Base-by-base conservation (phyloP, 92 coral and sea anemone genomes). In the Actinernus sp. region DNA sequence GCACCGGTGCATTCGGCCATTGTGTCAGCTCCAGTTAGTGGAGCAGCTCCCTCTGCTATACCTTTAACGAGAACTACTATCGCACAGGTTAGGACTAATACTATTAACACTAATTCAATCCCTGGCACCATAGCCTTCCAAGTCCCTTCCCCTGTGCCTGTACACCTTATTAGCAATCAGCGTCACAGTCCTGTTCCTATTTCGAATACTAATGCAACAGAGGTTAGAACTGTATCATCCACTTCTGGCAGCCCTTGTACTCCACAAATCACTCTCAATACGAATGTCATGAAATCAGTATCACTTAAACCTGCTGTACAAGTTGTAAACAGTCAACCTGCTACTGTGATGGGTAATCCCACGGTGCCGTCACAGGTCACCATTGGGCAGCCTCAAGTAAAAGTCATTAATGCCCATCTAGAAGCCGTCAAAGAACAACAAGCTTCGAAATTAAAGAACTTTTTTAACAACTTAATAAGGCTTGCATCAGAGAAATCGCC, bases 401-500 rank as follows among this genome's bases (percentile, higher is more conserved):
- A 84, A 9, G 79, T 49, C n/a, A 61, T 76, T 32, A 61, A 49
- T 41, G 53, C 76, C 10, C 68, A 61, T 11, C 31, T 90, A 51
- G 91, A 91, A 62, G 89, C 74, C 45, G 89, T 85, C 16, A 89
- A 84, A 53, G 97, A 95, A 40, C 98, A 93, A 60, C 52, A 45
- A 9, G 99, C 97, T 12, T 59, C 82, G 49, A 95, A 95, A 39
- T 54, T 95, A 33, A 87, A 82, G 67, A 86, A 91, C 46, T 91
- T 95, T 63, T 95, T 95, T 63, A 88, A 40, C 38, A 95, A 92
- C 68, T 79, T 95, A 73, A 81, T 87, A 1, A 74, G 94, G 58
- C 88, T 95, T 57, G 99, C 99, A 26, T 83, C 97, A n/a, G 95
- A 77, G 46, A 85, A 86, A 66, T 95, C 99, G 3, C 99, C 95